Evolutionary conservation across 1,140 invertebrate genomes (phyloP).

Genomic region (Caerostris darwini): DNA sequence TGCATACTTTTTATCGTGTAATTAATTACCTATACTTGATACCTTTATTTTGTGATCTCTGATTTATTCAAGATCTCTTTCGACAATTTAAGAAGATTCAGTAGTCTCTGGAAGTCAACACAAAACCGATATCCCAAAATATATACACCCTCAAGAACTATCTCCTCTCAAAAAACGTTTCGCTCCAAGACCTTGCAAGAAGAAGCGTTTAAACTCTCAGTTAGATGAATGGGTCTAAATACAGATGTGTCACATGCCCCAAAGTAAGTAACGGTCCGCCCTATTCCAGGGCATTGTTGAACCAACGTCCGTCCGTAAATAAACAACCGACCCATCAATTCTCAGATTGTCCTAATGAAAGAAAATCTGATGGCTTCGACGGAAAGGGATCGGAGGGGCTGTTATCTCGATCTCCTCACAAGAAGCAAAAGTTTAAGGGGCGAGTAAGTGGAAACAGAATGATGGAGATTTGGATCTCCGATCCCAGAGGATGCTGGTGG

Average conservation of each 20-base stretch:
- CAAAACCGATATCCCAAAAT: neutral
- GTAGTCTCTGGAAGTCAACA: neutral
- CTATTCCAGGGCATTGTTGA: neutral
- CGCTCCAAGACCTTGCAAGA: too few relatives aligned
- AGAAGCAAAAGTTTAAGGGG: slow-evolving; percentile 14
- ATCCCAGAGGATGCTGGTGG: neutral
- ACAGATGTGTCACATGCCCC: neutral
- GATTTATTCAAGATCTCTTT: neutral
- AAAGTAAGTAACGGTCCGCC: neutral
- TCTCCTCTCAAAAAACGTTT: too few relatives aligned
- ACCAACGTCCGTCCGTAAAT: neutral
- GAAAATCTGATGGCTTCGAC: slow-evolving; percentile 36
- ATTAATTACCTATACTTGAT: too few relatives aligned
- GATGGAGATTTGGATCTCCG: slow-evolving; percentile 27
- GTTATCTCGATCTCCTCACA: slow-evolving; percentile 14
- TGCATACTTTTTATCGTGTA: too few relatives aligned
- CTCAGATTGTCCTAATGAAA: slow-evolving; percentile 35
- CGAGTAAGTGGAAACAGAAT: neutral
- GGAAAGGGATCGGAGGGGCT: neutral
- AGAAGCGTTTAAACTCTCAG: neutral
- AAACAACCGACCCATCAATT: slow-evolving; percentile 38
- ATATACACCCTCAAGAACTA: neutral
- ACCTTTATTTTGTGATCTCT: neutral
- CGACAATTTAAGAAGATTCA: neutral
- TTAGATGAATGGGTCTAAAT: slow-evolving; percentile 19